Base-by-base conservation (phyloP, 2,888 invertebrate species). In the Tridacna crocea region DNA sequence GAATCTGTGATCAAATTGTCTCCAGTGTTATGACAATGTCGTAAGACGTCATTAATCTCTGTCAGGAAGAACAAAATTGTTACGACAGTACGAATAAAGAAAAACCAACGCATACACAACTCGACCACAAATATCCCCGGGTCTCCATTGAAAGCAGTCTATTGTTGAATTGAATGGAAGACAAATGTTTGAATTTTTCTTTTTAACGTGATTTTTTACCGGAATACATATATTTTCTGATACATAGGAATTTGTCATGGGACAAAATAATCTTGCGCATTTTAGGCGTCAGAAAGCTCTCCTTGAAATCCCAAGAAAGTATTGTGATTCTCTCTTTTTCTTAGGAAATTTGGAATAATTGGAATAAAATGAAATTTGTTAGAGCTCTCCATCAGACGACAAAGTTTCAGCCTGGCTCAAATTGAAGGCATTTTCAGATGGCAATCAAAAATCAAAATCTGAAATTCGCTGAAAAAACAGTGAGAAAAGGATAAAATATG, bases 1-100 rank as follows among this genome's bases (percentile, higher is more conserved):
- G 74, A 72, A 65, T 73, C 70, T 81, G 79, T 79, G 84, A 81
- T 81, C 78, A 76, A 79, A 81, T 79, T 84, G 84, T 84, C 84
- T 84, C 84, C 84, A 72, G 61, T 51, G 84, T 84, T 84, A 84
- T 84, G 84, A 84, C 84, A 84, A 74, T 75, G 84, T 84, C 84
- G 74, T 84, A 81, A 81, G 77, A 77, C 77, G 76, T 81, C 84
- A 81, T 84, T 81, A 73, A 84, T 84, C 84, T 84, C 70, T 84
- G 84, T 84, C 84, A 81, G 61, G 48, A 63, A 65, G 80, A 78
- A 83, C 83, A 83, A 83, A 83, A 83, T 80, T 83, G 84, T 81
- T 84, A 75, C 81, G 84, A 84, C 81, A 84, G 79, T 79, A 81
- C 70, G 65, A 65, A 75, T 74, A 61, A 74, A 61, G 74, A 74